Evolutionary conservation across 2,113 vertebrate genomes (phyloP).

Genomic region (Antechinus stuartii): DNA sequence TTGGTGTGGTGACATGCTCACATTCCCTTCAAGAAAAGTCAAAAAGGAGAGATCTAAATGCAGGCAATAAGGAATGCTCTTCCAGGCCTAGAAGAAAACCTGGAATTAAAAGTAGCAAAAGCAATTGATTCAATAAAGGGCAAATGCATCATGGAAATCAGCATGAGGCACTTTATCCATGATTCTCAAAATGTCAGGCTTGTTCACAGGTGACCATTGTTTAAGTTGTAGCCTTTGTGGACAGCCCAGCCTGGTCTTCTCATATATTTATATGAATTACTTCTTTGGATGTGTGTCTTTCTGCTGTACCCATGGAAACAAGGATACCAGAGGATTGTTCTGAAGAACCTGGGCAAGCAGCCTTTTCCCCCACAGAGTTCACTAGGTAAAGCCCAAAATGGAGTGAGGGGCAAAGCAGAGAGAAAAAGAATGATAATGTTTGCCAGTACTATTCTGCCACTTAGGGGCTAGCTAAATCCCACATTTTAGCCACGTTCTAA

Average conservation of each 20-base stretch:
- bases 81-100: neutral
- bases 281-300: neutral
- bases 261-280: neutral
- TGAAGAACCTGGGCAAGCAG: neutral
- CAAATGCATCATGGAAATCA: neutral
- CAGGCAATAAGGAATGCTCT: neutral
- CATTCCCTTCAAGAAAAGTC: neutral
- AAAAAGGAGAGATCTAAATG: neutral
- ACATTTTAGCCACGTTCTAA: slow-evolving; percentile 69
- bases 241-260: neutral
- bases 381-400: neutral
- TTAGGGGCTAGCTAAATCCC: slow-evolving; percentile 52
- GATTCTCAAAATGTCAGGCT: neutral
- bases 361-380: slow-evolving; percentile 20
- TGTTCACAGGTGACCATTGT: neutral
- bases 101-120: neutral
- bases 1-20: neutral
- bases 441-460: neutral
- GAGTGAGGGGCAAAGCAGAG: neutral
- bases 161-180: neutral
- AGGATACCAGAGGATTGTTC: neutral
- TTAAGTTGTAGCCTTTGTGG: neutral
- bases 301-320: neutral
- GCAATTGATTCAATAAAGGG: neutral
- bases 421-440: neutral